Evolutionary conservation across 2,797 vertebrate species (phyloP).

Genomic region (Enteromius unitaeniatus): DNA sequence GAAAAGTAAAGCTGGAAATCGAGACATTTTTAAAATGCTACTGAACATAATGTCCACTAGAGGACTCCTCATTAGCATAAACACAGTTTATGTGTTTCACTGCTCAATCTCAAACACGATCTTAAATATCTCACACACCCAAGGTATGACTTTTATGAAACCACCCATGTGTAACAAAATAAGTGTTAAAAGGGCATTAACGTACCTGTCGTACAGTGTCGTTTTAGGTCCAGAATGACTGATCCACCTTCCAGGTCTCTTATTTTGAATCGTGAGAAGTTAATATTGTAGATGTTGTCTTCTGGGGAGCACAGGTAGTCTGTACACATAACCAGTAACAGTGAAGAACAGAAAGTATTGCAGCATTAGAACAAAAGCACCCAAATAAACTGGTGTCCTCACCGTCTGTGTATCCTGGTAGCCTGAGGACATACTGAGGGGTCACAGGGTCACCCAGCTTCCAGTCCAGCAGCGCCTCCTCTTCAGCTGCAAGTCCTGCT

Average conservation of each 20-base stretch:
- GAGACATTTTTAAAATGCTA: background rate
- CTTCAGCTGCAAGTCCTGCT: background rate
- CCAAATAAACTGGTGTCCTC: slow-evolving; percentile 51
- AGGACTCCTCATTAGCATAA: background rate
- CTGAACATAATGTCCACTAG: background rate
- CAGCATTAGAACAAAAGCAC: background rate
- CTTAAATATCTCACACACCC: background rate
- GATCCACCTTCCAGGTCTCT: slow-evolving; percentile 86
- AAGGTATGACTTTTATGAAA: background rate
- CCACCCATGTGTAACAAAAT: slow-evolving; percentile 8
- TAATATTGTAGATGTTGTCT: slow-evolving; percentile 90
- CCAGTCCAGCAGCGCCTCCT: slow-evolving; percentile 56
- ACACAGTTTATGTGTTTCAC: background rate
- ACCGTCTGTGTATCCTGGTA: slow-evolving; percentile 69
- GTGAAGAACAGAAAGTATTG: background rate
- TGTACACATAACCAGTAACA: slow-evolving; percentile 54
- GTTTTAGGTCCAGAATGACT: slow-evolving; percentile 88
- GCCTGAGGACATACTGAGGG: slow-evolving; percentile 66
- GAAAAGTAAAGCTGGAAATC: background rate
- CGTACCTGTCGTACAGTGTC: slow-evolving; percentile 79
- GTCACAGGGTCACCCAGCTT: slow-evolving; percentile 63
- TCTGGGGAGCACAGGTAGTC: slow-evolving; percentile 88
- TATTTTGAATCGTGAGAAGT: slow-evolving; percentile 92
- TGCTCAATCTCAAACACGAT: background rate
- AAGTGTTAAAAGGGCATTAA: slow-evolving; percentile 1